Conservation (phyloP, 2,797 vertebrate genomes). For the Avahi laniger region DNA sequence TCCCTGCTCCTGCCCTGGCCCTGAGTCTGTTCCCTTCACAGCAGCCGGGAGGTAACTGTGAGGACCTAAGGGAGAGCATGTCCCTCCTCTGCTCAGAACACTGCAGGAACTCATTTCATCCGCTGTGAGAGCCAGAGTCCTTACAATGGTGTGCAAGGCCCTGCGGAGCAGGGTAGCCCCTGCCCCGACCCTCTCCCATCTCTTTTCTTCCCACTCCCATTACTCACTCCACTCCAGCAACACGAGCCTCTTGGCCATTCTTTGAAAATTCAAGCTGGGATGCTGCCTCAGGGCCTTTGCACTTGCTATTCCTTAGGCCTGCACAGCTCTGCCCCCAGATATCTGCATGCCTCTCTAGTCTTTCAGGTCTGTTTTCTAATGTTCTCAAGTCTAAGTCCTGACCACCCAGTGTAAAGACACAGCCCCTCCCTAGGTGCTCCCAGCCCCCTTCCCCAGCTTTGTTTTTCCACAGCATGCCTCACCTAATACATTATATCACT, state of each 20-base stretch:
- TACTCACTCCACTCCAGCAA: neutral
- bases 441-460: neutral
- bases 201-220: neutral
- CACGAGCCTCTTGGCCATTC: neutral
- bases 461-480: neutral
- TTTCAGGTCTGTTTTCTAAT: neutral
- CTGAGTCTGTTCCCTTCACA: neutral
- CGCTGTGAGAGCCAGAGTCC: neutral
- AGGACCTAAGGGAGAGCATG: neutral
- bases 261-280: neutral
- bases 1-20: neutral
- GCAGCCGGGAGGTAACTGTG: neutral
- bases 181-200: neutral
- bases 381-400: neutral
- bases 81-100: neutral
- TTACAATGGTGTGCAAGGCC: neutral
- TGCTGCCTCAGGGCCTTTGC: neutral
- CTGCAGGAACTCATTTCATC: neutral
- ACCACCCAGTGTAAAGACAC: neutral
- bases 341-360: neutral
- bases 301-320: neutral
- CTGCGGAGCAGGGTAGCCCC: neutral
- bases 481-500: neutral
- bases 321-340: neutral
- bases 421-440: neutral